Percentiles rank a stretch among this genome's conserved stretches.
Evolutionary conservation across 2,888 invertebrate species (phyloP).

Genomic region (Conops quadrifasciatus): DNA sequence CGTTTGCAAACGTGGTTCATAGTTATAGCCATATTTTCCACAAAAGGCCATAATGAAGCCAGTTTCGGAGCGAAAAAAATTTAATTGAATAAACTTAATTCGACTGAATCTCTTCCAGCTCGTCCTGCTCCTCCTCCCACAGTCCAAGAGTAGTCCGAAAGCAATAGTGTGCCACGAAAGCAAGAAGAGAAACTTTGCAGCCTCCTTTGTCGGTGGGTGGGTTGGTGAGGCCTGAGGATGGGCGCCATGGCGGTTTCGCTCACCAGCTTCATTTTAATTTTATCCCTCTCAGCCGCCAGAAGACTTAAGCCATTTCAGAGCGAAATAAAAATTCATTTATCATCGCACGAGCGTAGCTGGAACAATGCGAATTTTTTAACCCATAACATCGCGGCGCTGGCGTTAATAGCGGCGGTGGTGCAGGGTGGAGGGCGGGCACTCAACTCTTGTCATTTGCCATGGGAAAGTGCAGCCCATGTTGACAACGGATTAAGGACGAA

Average conservation of each 20-base stretch:
- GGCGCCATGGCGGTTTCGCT: not conserved
- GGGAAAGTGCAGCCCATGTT: conserved; percentile 13
- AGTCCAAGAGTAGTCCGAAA: not conserved
- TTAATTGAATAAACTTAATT: too few species aligned
- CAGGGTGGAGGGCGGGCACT: not conserved
- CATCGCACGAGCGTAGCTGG: conserved; percentile 18
- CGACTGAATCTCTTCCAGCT: too few species aligned
- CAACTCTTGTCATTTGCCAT: conserved; percentile 29
- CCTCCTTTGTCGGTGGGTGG: not conserved
- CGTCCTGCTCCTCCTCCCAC: too few species aligned
- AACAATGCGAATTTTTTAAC: conserved; percentile 16
- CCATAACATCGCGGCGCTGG: not conserved
- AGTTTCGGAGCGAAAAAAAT: too few species aligned
- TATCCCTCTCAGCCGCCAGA: not conserved
- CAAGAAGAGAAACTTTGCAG: not conserved
- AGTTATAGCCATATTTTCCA: too few species aligned
- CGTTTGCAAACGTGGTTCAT: too few species aligned
- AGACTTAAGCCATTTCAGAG: conserved; percentile 27
- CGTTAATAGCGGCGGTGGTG: not conserved
- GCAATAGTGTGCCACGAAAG: not conserved
- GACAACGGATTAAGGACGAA: conserved; percentile 25
- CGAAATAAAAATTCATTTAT: conserved; percentile 31
- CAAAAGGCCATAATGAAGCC: too few species aligned
- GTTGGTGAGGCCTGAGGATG: too few species aligned
- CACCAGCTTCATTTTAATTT: conserved; percentile 22